These are phyloP conservation scores for Wiebesia pumilae DNA, from an alignment of 1,140 invertebrate genomes.

Conservation along the genomic window DNA sequence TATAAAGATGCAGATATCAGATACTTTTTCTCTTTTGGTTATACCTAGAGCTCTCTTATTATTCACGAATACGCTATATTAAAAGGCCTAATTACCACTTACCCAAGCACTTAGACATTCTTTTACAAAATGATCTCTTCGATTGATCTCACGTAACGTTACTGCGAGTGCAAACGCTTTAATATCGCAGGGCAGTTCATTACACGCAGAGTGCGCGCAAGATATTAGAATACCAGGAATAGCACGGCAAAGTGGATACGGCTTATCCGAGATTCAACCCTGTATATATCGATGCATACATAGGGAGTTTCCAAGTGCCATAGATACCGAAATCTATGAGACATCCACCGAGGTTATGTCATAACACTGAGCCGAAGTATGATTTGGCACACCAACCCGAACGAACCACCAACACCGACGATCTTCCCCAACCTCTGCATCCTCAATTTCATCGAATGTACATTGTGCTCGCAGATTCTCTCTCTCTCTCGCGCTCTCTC, in stretches of 20 bases:
- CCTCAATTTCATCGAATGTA: conserved; percentile 38
- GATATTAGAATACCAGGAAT: conserved; percentile 70
- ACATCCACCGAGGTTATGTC: conserved; percentile 58
- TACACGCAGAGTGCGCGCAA: conserved; percentile 59
- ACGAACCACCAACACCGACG: conserved; percentile 28
- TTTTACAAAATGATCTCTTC: neutral
- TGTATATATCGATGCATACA: conserved; percentile 54
- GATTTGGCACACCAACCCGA: conserved; percentile 52
- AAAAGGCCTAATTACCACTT: no score
- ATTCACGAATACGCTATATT: no score
- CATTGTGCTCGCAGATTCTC: conserved; percentile 9
- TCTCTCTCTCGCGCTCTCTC: conserved; percentile 8
- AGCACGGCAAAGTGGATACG: conserved; percentile 51
- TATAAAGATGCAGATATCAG: no score
- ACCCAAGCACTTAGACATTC: neutral
- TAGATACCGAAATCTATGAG: conserved; percentile 65
- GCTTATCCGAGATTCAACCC: conserved; percentile 58
- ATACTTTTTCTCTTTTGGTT: no score
- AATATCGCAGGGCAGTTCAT: conserved; percentile 66
- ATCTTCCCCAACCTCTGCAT: conserved; percentile 13
- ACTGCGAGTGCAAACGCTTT: conserved; percentile 1
- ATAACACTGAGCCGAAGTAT: conserved; percentile 46
- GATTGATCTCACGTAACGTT: neutral
- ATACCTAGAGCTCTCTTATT: no score
- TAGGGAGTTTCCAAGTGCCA: conserved; percentile 57